These are phyloP conservation scores for Cantharis lateralis DNA, from an alignment of 2,888 invertebrate genomes.

Conservation along the genomic window DNA sequence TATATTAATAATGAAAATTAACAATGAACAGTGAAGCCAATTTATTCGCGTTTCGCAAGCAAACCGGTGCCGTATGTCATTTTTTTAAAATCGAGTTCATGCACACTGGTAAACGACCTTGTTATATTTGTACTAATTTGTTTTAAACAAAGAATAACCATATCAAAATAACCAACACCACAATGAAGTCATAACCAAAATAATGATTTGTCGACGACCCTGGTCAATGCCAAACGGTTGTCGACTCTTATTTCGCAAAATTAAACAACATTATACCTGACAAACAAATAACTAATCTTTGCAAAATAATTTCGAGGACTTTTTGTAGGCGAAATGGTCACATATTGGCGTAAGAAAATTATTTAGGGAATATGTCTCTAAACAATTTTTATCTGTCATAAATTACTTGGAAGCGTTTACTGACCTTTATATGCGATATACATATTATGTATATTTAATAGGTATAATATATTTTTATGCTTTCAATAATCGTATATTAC, in stretches of 20 bases:
- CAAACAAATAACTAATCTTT: slow-evolving; percentile 26
- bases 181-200: slow-evolving; percentile 34
- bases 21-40: slow-evolving; percentile 15
- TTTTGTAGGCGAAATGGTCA: slow-evolving; percentile 5
- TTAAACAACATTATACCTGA: slow-evolving; percentile 33
- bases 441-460: too few species aligned
- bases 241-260: slow-evolving; percentile 59
- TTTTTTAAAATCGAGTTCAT: slow-evolving; percentile 15
- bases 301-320: slow-evolving; percentile 2
- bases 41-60: slow-evolving; percentile 17
- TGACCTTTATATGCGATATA: not conserved
- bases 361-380: not conserved
- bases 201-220: slow-evolving; percentile 47
- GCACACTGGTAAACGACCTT: slow-evolving; percentile 19
- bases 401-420: not conserved
- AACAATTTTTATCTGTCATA: not conserved
- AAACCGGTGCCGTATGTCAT: slow-evolving; percentile 12
- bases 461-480: not conserved
- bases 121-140: slow-evolving; percentile 20
- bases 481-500: not conserved
- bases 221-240: slow-evolving; percentile 54
- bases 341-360: slow-evolving; percentile 3
- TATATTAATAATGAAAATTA: slow-evolving; percentile 23
- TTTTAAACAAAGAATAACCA: slow-evolving; percentile 35
- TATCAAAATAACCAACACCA: slow-evolving; percentile 29